Evolutionary conservation across 2,888 invertebrate genomes (phyloP), one percentile per base, ranked within the genome.

Genomic region (Bombylius discolor): DNA sequence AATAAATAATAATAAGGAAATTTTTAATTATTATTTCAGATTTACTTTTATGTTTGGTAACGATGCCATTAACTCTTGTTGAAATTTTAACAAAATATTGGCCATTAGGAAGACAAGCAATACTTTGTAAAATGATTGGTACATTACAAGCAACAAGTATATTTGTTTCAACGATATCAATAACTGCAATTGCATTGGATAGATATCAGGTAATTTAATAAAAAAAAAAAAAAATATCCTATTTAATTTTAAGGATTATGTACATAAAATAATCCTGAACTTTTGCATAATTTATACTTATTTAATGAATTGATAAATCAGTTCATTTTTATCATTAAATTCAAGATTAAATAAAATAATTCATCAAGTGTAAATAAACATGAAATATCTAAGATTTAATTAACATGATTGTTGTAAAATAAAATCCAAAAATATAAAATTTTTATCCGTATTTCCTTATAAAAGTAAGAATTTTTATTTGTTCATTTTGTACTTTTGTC

Each of bases 101-200:
- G 89, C 88, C 89, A 0, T 77, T 94, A 47, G 92, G 93, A 12
- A 67, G 67, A 36, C 69, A 87, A 73, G 82, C 80, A 4, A 78
- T 84, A 61, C 75, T 87, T 55, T 95, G 95, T 73, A 93, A 93
- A 72, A 81, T 90, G 62, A 86, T 90, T 62, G 89, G 89, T 0
- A 85, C 87, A 59, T 80, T 92, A 51, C 92, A 94, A 70, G 94
- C 90, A 1, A 86, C 88, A 60, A 93, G 91, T 66, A 89, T 93
- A 63, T 95, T 92, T 70, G 92, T 95, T 0, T 94, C 93, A 0
- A 93, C 93, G 1, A 89, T 95, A 68, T 89, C 91, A 62, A 95
- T 95, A 64, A 91, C 93, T 5, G 93, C 94, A 9, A 95, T 95
- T 63, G 87, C 89, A 34, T 76, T 89, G 70, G 89, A 89, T 68